A percentile compares a stretch with the other conserved stretches of the same genome.
Evolutionary conservation across 1,140 invertebrate genomes (phyloP).

Genomic region (Megalopta genalis): DNA sequence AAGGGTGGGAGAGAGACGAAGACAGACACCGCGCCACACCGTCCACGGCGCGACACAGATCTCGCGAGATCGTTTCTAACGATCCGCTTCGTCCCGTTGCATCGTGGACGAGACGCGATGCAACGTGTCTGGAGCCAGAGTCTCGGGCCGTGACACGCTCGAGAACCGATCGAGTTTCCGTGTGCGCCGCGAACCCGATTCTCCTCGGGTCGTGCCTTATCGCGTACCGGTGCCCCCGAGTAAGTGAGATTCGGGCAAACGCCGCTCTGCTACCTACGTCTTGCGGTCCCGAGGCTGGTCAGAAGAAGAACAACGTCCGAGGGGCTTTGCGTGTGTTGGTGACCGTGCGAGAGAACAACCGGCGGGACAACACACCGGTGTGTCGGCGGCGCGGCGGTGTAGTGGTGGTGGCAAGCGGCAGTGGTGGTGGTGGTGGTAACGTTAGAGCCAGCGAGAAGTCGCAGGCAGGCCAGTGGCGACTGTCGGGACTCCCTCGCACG

Average conservation of each 20-base stretch:
- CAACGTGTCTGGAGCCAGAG: too few relatives aligned
- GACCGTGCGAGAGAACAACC: not conserved
- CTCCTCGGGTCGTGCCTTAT: not conserved
- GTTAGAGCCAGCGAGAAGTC: slow-evolving; percentile 29
- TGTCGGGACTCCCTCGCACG: slow-evolving; percentile 62
- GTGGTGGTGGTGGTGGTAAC: slow-evolving; percentile 12
- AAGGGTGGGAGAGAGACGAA: too few relatives aligned
- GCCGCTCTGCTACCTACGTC: too few relatives aligned
- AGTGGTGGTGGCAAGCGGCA: not conserved
- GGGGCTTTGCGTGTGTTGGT: too few relatives aligned
- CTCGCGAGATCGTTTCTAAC: slow-evolving; percentile 39
- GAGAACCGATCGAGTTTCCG: not conserved
- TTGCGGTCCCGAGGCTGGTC: not conserved
- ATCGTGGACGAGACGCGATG: slow-evolving; percentile 1
- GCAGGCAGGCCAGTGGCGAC: slow-evolving; percentile 52
- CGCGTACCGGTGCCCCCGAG: not conserved
- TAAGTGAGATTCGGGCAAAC: not conserved
- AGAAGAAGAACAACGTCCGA: too few relatives aligned
- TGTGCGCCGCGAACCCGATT: not conserved
- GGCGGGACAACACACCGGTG: not conserved
- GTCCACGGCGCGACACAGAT: slow-evolving; percentile 12
- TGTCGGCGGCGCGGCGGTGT: not conserved
- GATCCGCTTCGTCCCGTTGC: slow-evolving; percentile 18
- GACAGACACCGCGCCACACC: not conserved
- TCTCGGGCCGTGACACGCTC: too few relatives aligned